Evolutionary conservation across 2,888 invertebrate species (phyloP), one percentile per base, ranked within the genome.

Genomic region (Eupithecia pulchellata): DNA sequence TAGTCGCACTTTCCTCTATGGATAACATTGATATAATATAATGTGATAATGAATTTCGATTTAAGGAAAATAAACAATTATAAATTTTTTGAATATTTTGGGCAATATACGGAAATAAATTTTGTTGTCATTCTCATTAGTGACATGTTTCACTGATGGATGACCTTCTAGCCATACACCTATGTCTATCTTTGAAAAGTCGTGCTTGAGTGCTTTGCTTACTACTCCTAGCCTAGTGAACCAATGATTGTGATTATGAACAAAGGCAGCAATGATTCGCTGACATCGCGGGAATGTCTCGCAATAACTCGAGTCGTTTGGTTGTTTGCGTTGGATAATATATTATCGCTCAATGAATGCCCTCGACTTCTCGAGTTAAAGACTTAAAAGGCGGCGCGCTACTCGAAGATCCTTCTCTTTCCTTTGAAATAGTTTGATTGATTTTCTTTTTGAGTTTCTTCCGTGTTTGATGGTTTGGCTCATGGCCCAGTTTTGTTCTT

Each of bases 241-340:
- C 70, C 69, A 71, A 66, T 73, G 66, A 75, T 75, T 80, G 79
- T 70, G 64, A 58, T 61, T 17, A 58, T 84, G 79, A 91, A 92
- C 92, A 92, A 92, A 93, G 91, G 82, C 74, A 75, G 84, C 85
- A 86, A 91, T 90, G 92, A 89, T 86, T 92, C 91, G 89, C 89
- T 92, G 89, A 91, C 81, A 82, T 3, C 20, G 42, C 79, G 76
- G 68, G 73, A 68, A 75, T 77, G 67, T 72, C 75, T 76, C 86
- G 86, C 84, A 81, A 81, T 83, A 87, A 85, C 86, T 81, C 82
- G 81, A 78, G 82, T 77, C 81, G 81, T 83, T 85, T 82, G 55
- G 42, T 42, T 2, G 42, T n/a, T n/a, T 0, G 20, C 52, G 11
- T 20, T 52, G n/a, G 52, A 52, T 25, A 17, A 29, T 29, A 6